phyloP scores from a whole-genome alignment of 2,888 invertebrate species.

The Eulithis prunata region DNA sequence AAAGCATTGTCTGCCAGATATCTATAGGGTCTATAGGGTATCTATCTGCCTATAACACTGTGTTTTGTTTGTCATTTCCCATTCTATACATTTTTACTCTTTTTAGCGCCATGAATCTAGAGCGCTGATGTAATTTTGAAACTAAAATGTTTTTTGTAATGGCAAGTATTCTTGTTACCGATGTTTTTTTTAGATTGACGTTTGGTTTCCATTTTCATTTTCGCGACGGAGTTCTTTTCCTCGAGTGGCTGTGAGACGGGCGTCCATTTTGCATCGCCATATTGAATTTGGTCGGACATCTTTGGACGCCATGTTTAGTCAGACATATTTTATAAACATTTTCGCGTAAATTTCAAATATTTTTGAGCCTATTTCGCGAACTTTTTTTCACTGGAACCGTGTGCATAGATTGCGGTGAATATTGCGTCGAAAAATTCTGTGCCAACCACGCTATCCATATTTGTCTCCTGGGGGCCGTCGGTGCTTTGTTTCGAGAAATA shows the following conservation, averaged over 20 bases:
- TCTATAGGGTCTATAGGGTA: too few species aligned
- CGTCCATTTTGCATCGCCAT: constrained; percentile 85
- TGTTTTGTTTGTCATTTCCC: too few species aligned
- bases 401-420: constrained; percentile 68
- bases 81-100: background rate
- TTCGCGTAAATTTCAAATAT: constrained; percentile 85
- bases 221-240: constrained; percentile 53
- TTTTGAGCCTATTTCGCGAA: constrained; percentile 78
- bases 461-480: constrained; percentile 76
- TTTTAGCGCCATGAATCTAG: background rate
- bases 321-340: constrained; percentile 90
- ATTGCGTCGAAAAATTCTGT: constrained; percentile 71
- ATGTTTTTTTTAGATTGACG: constrained; percentile 46
- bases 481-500: constrained; percentile 83
- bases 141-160: constrained; percentile 26
- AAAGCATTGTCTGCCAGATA: too few species aligned
- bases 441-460: constrained; percentile 77
- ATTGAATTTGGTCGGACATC: constrained; percentile 86
- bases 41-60: too few species aligned
- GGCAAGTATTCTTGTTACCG: constrained; percentile 49
- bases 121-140: background rate
- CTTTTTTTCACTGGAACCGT: constrained; percentile 79
- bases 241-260: constrained; percentile 62
- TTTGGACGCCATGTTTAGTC: constrained; percentile 90
- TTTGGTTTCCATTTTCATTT: constrained; percentile 59